Base-by-base conservation (phyloP, 2,113 vertebrate species). In the Eira barbara region DNA sequence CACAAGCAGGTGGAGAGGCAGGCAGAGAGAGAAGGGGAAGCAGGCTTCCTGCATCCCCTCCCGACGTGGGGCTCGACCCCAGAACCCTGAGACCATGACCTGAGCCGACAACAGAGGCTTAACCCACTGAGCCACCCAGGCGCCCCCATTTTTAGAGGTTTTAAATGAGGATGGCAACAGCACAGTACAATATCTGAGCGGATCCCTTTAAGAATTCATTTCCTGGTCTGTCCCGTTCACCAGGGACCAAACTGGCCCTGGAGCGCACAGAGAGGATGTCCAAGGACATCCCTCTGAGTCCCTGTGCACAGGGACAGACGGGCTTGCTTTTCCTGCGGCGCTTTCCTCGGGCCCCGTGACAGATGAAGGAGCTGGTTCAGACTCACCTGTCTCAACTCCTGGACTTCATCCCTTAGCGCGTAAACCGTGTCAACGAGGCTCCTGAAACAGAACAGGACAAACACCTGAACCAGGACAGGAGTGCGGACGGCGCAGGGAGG, bases 361-460 rank as follows among this genome's bases (percentile, higher is more conserved):
- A 65, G 29, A 59, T 4, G 17, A 17, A 47, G 47, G 13, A 39
- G 14, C 2, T 0, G 8, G 21, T 21, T 39, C 23, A 74, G 96
- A 98, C 98, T 45, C 96, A 99, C 99, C 99, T 99, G 99, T 98
- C 99, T 99, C 95, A 99, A 98, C 97, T 99, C 99, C 93, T 99
- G 99, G 57, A 99, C 99, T 98, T 99, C 99, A 82, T 99, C 99
- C 98, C 99, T 99, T 84, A 99, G 98, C 21, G 99, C 99, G 57
- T 99, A 99, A 52, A 99, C 99, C 15, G 99, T 99, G 96, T 99
- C 99, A 89, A 99, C 99, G 85, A 99, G 99, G 97, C 99, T 99
- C 99, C 99, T 99, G 93, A 86, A 86, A 98, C 89, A 25, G 96
- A 86, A 84, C 57, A 67, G 34, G 94, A 11, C 52, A 13, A 39